Evolutionary conservation across 2,888 invertebrate genomes (phyloP).

Genomic region (Amblyjoppa proteus): DNA sequence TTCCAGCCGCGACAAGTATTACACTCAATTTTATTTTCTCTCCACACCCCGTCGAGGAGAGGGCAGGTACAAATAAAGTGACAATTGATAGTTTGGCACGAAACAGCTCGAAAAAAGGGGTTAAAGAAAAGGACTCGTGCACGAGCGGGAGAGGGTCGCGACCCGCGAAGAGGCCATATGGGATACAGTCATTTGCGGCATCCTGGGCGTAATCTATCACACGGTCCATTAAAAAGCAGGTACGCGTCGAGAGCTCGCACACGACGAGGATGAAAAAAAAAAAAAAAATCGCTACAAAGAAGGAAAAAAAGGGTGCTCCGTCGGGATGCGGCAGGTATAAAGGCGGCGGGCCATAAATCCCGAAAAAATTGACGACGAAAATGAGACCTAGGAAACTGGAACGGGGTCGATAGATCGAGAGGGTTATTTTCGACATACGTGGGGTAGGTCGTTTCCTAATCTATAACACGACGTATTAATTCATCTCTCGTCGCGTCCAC

Average conservation of each 20-base stretch:
- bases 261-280: slow-evolving; percentile 21
- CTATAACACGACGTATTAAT: slow-evolving; percentile 81
- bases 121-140: slow-evolving; percentile 46
- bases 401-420: slow-evolving; percentile 64
- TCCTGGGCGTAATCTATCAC: slow-evolving; percentile 64
- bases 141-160: slow-evolving; percentile 57
- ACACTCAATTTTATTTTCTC: slow-evolving; percentile 9
- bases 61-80: slow-evolving; percentile 61
- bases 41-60: slow-evolving; percentile 59
- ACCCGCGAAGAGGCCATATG: slow-evolving; percentile 63
- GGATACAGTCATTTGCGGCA: slow-evolving; percentile 65
- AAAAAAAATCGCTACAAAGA: slow-evolving; percentile 39
- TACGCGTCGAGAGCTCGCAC: slow-evolving; percentile 50
- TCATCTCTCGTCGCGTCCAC: slow-evolving; percentile 70
- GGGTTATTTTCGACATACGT: slow-evolving; percentile 64
- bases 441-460: slow-evolving; percentile 76
- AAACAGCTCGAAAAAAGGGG: slow-evolving; percentile 57
- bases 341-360: slow-evolving; percentile 17
- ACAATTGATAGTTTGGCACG: slow-evolving; percentile 39
- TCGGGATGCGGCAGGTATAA: slow-evolving; percentile 63
- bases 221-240: slow-evolving; percentile 66
- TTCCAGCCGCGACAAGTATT: slow-evolving; percentile 30
- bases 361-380: slow-evolving; percentile 40
- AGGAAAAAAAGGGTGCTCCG: slow-evolving; percentile 55
- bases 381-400: slow-evolving; percentile 40